Evolutionary conservation across 2,888 invertebrate species (phyloP).

Genomic region (Hermodice carunculata): DNA sequence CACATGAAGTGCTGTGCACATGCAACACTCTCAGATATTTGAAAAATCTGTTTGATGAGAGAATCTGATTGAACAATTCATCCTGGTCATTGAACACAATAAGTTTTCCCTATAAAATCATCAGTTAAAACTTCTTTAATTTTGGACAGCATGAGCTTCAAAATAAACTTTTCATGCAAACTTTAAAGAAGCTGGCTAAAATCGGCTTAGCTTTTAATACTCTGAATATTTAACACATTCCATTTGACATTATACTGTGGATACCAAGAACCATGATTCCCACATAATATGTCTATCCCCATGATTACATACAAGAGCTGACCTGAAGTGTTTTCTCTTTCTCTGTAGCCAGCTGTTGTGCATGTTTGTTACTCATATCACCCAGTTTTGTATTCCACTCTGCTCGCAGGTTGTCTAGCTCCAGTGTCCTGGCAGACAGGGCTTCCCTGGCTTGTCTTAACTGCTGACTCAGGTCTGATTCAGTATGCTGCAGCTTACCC

Average conservation of each 20-base stretch:
- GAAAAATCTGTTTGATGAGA: too few species aligned
- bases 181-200: too few species aligned
- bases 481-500: constrained; percentile 60
- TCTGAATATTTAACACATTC: too few species aligned
- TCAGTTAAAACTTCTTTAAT: neutral
- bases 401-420: constrained; percentile 62
- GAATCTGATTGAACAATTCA: neutral
- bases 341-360: constrained; percentile 62
- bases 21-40: too few species aligned
- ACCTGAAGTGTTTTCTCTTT: constrained; percentile 64
- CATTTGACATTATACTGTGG: too few species aligned
- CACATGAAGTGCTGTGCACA: too few species aligned
- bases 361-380: constrained; percentile 58
- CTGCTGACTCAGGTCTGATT: constrained; percentile 58
- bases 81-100: neutral
- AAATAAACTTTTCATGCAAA: neutral
- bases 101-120: neutral
- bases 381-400: constrained; percentile 61
- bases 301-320: neutral
- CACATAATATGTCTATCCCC: neutral
- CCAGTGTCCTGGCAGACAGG: constrained; percentile 54
- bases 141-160: neutral
- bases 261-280: too few species aligned
- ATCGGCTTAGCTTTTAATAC: neutral
- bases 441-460: constrained; percentile 61